These are phyloP conservation scores for Nannospalax galili DNA, from an alignment of 2,113 vertebrate genomes.

Conservation along the genomic window DNA sequence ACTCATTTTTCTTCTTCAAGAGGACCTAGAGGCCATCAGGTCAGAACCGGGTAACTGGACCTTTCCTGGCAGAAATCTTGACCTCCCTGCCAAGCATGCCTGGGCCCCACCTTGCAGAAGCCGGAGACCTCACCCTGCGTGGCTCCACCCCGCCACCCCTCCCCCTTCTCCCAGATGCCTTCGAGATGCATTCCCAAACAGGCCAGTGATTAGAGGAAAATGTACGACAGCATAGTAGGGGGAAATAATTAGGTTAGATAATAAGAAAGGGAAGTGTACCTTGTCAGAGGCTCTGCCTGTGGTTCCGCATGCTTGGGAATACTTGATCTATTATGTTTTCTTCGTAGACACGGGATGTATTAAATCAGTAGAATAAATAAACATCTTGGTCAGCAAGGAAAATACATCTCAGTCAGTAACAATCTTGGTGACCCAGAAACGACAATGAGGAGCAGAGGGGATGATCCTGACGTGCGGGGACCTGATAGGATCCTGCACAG, in stretches of 20 bases:
- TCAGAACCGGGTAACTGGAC: slow-evolving; percentile 10
- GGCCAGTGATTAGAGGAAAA: slow-evolving; percentile 64
- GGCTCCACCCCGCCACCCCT: neutral
- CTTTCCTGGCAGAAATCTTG: slow-evolving; percentile 7
- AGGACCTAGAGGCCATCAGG: slow-evolving; percentile 59
- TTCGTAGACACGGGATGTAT: neutral
- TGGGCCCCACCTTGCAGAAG: neutral
- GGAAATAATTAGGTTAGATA: slow-evolving; percentile 69
- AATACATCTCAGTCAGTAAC: slow-evolving; percentile 22
- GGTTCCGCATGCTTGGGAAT: neutral
- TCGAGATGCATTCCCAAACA: slow-evolving; percentile 45
- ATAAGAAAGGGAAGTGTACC: slow-evolving; percentile 66
- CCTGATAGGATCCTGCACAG: neutral
- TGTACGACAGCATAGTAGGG: slow-evolving; percentile 13
- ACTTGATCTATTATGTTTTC: slow-evolving; percentile 54
- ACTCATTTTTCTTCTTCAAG: slow-evolving; percentile 74
- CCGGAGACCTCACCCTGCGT: neutral
- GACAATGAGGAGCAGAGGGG: neutral
- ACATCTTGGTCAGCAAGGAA: slow-evolving; percentile 57
- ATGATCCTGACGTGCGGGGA: neutral
- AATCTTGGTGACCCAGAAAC: slow-evolving; percentile 59
- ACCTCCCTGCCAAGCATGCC: neutral
- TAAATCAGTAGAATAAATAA: slow-evolving; percentile 62
- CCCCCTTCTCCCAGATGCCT: neutral
- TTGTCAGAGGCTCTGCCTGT: slow-evolving; percentile 28